phyloP scores from a whole-genome alignment of 2,113 vertebrate species.

The Planiliza haematocheilus region DNA sequence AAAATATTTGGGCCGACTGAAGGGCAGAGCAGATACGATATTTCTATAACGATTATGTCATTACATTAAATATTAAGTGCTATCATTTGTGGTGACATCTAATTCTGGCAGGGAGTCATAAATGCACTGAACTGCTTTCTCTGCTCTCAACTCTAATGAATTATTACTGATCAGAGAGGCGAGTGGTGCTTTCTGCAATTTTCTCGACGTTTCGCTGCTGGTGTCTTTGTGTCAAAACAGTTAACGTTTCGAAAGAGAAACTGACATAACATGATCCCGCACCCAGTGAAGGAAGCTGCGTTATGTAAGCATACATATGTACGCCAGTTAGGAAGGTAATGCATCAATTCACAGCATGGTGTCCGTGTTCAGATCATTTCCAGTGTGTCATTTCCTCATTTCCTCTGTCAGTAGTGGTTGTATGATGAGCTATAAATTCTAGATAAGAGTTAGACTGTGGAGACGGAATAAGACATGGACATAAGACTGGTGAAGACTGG shows the following conservation, averaged over 20 bases:
- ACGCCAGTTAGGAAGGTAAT: no score
- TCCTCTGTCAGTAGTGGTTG: no score
- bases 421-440: no score
- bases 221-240: not conserved
- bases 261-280: not conserved
- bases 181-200: constrained; percentile 16
- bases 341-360: no score
- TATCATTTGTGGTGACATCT: constrained; percentile 52
- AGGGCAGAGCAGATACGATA: not conserved
- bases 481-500: no score
- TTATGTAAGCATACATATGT: no score
- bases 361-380: no score
- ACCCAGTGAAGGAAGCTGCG: not conserved
- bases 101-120: constrained; percentile 38
- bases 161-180: constrained; percentile 40
- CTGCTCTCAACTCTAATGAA: constrained; percentile 31
- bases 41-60: constrained; percentile 15
- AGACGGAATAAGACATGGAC: no score
- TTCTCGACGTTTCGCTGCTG: not conserved
- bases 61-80: constrained; percentile 52
- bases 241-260: constrained; percentile 4
- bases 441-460: no score
- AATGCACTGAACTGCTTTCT: constrained; percentile 50
- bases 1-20: constrained; percentile 21
- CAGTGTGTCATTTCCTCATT: no score